Base-by-base conservation (phyloP, 2,888 invertebrate species). In the Agelastica alni region DNA sequence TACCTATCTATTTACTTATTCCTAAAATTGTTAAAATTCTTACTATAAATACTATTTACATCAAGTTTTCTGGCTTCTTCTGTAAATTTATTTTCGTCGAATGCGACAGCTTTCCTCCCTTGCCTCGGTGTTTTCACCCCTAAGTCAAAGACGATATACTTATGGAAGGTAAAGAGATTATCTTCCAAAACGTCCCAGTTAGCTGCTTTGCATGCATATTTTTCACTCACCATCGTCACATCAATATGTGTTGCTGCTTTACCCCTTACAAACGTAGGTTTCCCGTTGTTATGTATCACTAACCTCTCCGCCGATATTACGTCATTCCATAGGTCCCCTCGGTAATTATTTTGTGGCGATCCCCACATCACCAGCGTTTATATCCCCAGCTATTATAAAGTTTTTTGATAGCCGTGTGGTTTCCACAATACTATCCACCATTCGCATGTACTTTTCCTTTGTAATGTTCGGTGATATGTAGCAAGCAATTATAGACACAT, bases 391-490 rank as follows among this genome's bases (percentile, higher is more conserved):
- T 12, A 31, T 31, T 31, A 31, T 31, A 10, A 5, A 31, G 12
- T 31, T 12, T 12, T 31, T 31, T 6, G 10, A 10, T 31, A 10
- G 10, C 1, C 31, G 31, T 31, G 31, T 31, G 12, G 31, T 28
- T 4, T 26, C 14, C 16, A 34, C 12, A 12, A 46, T 46, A 3
- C 14, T 20, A 13, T 46, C 46, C 9, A 20, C 46, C 20, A n/a
- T 10, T 18, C 34, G 18, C 12, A 12, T 10, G 22, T 46, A 42
- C 4, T 10, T 12, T 12, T 42, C 42, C 10, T 7, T 22, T 9
- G 12, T 42, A 9, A 20, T 42, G 12, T 42, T 42, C 13, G 42
- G 42, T 14, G 42, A 42, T 2, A 42, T 22, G 9, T 42, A 42
- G 14, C 42, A 42, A 7, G 22, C 26, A 12, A 26, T 26, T 12